These are phyloP conservation scores for Blennius ocellaris DNA, from an alignment of 2,113 vertebrate genomes.

Conservation along the genomic window DNA sequence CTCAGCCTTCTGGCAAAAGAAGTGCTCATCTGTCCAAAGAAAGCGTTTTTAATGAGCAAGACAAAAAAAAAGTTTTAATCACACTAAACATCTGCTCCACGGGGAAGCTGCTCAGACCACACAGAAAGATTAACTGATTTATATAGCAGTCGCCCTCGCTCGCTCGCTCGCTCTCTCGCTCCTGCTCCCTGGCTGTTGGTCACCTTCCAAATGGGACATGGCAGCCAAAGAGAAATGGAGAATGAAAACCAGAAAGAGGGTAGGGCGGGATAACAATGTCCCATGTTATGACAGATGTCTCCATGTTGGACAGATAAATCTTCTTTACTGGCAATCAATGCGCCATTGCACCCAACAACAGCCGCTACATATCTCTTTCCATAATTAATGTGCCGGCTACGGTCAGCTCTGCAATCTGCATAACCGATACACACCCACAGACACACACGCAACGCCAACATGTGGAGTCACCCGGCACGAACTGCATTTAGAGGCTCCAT, in stretches of 20 bases:
- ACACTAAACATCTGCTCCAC: constrained; percentile 69
- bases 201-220: constrained; percentile 53
- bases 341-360: constrained; percentile 65
- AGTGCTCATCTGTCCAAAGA: constrained; percentile 57
- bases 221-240: constrained; percentile 44
- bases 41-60: constrained; percentile 60
- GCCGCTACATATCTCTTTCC: constrained; percentile 55
- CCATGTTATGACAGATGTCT: constrained; percentile 74
- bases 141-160: constrained; percentile 27
- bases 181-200: constrained; percentile 46
- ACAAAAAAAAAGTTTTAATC: constrained; percentile 69
- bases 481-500: constrained; percentile 14
- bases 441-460: constrained; percentile 14
- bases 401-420: constrained; percentile 50
- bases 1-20: constrained; percentile 47
- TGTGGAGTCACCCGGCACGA: not conserved
- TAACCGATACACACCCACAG: constrained; percentile 29
- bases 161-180: not conserved
- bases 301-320: constrained; percentile 72
- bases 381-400: constrained; percentile 70
- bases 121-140: constrained; percentile 60
- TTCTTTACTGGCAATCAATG: constrained; percentile 79
- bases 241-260: constrained; percentile 42
- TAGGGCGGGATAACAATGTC: constrained; percentile 53
- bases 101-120: constrained; percentile 47